Evolutionary conservation across 2,797 vertebrate genomes (phyloP).

Genomic region (Potorous gilbertii): DNA sequence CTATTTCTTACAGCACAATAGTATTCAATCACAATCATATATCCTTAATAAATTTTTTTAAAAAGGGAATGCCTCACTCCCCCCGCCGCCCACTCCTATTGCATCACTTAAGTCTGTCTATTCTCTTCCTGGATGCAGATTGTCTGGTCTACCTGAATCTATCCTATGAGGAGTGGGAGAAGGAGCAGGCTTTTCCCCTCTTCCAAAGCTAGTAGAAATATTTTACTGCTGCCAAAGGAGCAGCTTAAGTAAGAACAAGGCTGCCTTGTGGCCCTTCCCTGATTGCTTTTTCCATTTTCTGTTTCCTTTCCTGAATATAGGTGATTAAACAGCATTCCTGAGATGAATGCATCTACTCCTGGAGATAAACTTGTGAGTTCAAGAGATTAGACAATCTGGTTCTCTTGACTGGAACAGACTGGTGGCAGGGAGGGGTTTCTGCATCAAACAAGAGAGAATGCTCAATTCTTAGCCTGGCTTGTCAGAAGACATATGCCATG

Average conservation of each 20-base stretch:
- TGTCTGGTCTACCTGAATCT: not conserved
- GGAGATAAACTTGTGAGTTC: not conserved
- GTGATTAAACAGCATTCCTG: not conserved
- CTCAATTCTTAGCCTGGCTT: not conserved
- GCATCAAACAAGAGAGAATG: not conserved
- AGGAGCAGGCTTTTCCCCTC: not conserved
- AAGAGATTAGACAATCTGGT: not conserved
- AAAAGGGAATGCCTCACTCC: not conserved
- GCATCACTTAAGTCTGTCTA: not conserved
- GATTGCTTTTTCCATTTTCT: not conserved
- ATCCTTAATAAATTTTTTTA: not conserved
- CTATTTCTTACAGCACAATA: not conserved
- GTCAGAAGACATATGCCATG: not conserved
- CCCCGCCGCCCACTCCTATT: too few relatives aligned
- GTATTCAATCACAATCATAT: not conserved
- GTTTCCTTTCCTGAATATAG: not conserved
- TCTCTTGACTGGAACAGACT: not conserved
- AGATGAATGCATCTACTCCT: not conserved
- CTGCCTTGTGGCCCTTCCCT: not conserved
- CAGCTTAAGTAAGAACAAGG: not conserved
- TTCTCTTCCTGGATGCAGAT: not conserved
- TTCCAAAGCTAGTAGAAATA: not conserved
- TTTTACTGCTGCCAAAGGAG: not conserved
- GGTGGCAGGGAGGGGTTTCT: not conserved
- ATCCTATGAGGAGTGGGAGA: not conserved